Evolutionary conservation across 2,888 invertebrate species (phyloP).

Genomic region (Oithona nana): DNA sequence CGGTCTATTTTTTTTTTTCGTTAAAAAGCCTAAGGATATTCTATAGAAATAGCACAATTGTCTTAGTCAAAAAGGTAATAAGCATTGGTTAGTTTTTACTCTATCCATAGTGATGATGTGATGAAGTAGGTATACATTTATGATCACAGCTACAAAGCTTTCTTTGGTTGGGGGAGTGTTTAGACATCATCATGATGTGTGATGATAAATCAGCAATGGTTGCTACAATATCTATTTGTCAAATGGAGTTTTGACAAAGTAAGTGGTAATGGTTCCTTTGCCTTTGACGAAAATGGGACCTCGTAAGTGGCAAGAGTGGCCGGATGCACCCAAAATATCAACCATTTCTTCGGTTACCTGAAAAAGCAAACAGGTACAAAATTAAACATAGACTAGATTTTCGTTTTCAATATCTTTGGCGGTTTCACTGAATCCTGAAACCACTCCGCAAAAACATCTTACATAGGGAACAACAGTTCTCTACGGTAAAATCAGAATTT

Average conservation of each 20-base stretch:
- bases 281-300: conserved; percentile 89
- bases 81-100: too few species aligned
- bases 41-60: too few species aligned
- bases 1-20: too few species aligned
- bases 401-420: not conserved
- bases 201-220: too few species aligned
- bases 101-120: too few species aligned
- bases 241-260: conserved; percentile 69
- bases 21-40: too few species aligned
- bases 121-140: too few species aligned
- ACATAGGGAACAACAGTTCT: too few species aligned
- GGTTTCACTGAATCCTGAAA: not conserved
- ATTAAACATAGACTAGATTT: not conserved
- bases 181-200: conserved; percentile 21
- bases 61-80: too few species aligned
- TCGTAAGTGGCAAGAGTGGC: conserved; percentile 70
- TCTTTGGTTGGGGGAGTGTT: not conserved
- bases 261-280: conserved; percentile 71
- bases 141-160: too few species aligned
- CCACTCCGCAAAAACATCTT: not conserved
- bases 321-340: conserved; percentile 58
- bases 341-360: conserved; percentile 64
- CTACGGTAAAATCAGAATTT: too few species aligned
- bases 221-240: too few species aligned
- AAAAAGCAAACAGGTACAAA: conserved; percentile 19